Evolutionary conservation across 2,113 vertebrate species (phyloP).

Genomic region (Oryzias woworae): DNA sequence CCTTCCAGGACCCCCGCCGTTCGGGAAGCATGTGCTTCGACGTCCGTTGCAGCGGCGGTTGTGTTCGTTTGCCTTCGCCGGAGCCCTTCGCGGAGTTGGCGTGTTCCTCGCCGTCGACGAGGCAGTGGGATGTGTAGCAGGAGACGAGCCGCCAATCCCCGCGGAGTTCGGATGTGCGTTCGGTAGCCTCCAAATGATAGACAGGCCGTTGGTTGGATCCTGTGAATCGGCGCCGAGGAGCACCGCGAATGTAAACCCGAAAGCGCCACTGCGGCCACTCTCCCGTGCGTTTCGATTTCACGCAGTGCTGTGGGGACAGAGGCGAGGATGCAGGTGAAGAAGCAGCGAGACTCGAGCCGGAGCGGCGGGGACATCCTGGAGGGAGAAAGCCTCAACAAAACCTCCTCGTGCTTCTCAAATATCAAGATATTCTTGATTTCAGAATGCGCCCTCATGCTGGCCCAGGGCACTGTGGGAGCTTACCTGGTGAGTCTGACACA

Average conservation of each 20-base stretch:
- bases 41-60: conserved; percentile 1
- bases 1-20: background rate
- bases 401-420: conserved; percentile 89
- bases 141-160: conserved; percentile 25
- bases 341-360: conserved; percentile 74
- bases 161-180: conserved; percentile 59
- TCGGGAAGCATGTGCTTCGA: conserved; percentile 51
- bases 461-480: conserved; percentile 95
- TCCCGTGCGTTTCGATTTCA: conserved; percentile 37
- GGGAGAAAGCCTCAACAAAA: conserved; percentile 79
- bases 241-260: conserved; percentile 58
- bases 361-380: conserved; percentile 75
- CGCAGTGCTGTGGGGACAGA: conserved; percentile 36
- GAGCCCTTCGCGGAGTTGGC: conserved; percentile 50
- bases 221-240: conserved; percentile 8
- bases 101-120: conserved; percentile 54
- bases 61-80: conserved; percentile 18
- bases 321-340: conserved; percentile 84
- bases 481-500: conserved; percentile 90
- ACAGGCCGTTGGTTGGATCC: background rate
- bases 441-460: conserved; percentile 96
- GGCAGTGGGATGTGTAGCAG: conserved; percentile 54
- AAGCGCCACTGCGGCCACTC: background rate
- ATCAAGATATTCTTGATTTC: conserved; percentile 96
- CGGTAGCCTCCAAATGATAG: conserved; percentile 35